Conservation (phyloP, 1,140 invertebrate genomes). For the Drosophila bocki region DNA sequence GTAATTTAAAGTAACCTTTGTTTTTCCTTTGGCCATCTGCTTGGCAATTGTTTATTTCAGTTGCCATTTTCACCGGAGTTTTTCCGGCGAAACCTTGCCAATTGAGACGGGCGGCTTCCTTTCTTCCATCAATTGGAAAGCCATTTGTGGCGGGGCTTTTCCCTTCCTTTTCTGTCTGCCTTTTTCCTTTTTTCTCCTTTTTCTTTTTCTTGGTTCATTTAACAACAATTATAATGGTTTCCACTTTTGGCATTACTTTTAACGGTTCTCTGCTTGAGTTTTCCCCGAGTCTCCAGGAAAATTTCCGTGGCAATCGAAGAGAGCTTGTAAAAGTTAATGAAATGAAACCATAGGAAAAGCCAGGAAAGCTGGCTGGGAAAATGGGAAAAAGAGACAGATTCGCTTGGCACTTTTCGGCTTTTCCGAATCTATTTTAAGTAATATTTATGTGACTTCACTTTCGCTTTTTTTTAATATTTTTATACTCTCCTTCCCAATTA, state of each 20-base stretch:
- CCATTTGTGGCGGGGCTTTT: constrained; percentile 27
- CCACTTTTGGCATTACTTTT: constrained; percentile 49
- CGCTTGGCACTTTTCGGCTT: constrained; percentile 46
- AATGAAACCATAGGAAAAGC: constrained; percentile 59
- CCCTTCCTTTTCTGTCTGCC: constrained; percentile 18
- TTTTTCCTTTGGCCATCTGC: not conserved
- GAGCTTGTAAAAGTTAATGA: constrained; percentile 66
- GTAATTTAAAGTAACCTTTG: no score
- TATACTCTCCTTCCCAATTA: constrained; percentile 21
- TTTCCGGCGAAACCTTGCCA: constrained; percentile 22
- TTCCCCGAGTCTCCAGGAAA: constrained; percentile 8
- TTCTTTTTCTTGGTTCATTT: constrained; percentile 39
- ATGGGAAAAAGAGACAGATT: constrained; percentile 15
- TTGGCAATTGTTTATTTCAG: constrained; percentile 21
- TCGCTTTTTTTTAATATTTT: not conserved
- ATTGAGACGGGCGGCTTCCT: constrained; percentile 20
- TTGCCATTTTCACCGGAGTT: constrained; percentile 22
- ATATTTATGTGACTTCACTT: constrained; percentile 66
- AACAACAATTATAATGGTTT: constrained; percentile 57
- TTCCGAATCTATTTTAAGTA: constrained; percentile 72
- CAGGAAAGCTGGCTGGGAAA: not conserved
- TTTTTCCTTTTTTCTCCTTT: not conserved
- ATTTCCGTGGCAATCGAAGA: constrained; percentile 52
- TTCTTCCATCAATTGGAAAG: constrained; percentile 51
- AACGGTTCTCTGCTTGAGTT: constrained; percentile 29